These are phyloP conservation scores for Ibidorhyncha struthersii DNA, from an alignment of 2,113 vertebrate species.

Conservation along the genomic window DNA sequence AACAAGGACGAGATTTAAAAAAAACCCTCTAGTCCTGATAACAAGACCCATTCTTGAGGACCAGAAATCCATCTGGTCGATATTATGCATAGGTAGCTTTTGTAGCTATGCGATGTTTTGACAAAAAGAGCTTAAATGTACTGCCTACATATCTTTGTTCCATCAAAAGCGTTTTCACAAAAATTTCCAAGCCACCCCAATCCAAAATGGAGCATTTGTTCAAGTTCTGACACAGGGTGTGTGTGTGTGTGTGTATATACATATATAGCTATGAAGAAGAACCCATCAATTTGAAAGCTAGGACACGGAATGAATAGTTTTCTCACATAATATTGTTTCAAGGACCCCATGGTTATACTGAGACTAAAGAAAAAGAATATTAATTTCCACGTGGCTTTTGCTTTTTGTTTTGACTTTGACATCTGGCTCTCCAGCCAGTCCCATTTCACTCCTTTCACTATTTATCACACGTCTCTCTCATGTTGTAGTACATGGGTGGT, in stretches of 20 bases:
- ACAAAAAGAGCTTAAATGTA: neutral
- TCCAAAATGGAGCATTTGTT: neutral
- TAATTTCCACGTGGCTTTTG: neutral
- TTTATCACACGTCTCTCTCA: neutral
- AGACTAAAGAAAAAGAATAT: neutral
- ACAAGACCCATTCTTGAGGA: neutral
- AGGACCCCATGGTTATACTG: neutral
- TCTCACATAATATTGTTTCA: neutral
- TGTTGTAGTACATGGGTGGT: neutral
- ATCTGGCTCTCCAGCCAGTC: neutral
- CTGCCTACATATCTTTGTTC: neutral
- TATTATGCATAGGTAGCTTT: conserved; percentile 25
- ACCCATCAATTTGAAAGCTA: neutral
- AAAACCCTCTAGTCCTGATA: neutral
- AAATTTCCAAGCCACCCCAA: neutral
- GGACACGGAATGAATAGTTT: neutral
- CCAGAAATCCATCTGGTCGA: conserved; percentile 1
- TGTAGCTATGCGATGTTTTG: neutral
- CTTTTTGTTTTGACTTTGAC: neutral
- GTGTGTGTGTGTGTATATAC: neutral
- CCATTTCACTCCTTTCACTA: neutral
- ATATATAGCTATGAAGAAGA: neutral
- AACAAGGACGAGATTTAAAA: neutral
- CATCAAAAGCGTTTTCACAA: neutral
- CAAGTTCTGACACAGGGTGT: neutral